Evolutionary conservation across 2,797 vertebrate genomes (phyloP).

Genomic region (Falco berigora): DNA sequence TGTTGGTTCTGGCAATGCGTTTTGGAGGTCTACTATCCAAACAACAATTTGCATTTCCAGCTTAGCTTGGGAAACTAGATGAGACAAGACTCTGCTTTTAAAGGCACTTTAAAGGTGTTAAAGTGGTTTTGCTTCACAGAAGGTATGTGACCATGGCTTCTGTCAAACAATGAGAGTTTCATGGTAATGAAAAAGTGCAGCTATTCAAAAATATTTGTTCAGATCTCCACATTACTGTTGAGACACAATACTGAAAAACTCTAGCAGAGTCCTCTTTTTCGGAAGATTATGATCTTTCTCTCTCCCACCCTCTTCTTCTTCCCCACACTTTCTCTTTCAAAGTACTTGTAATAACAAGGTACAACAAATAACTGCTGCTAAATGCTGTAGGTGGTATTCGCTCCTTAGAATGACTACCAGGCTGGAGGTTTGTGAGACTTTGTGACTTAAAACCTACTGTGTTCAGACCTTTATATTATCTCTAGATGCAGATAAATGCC

Average conservation of each 20-base stretch:
- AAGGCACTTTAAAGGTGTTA: background rate
- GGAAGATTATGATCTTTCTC: background rate
- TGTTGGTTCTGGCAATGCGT: background rate
- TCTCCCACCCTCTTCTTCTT: background rate
- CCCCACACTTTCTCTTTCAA: background rate
- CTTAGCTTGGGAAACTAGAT: background rate
- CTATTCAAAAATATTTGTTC: background rate
- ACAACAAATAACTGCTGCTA: background rate
- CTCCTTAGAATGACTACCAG: background rate
- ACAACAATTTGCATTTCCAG: background rate
- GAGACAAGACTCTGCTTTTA: background rate
- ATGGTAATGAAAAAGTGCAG: background rate
- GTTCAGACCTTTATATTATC: background rate
- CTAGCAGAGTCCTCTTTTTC: background rate
- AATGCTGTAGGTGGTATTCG: background rate
- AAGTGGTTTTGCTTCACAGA: conserved; percentile 1
- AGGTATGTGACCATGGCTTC: background rate
- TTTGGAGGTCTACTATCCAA: background rate
- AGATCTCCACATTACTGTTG: background rate
- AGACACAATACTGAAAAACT: background rate
- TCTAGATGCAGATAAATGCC: background rate
- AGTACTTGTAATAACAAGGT: background rate
- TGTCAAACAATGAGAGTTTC: background rate
- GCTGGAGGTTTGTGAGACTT: background rate
- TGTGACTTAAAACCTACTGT: background rate